Conservation (phyloP, 92 coral and sea anemone genomes). For the Ricordea florida region DNA sequence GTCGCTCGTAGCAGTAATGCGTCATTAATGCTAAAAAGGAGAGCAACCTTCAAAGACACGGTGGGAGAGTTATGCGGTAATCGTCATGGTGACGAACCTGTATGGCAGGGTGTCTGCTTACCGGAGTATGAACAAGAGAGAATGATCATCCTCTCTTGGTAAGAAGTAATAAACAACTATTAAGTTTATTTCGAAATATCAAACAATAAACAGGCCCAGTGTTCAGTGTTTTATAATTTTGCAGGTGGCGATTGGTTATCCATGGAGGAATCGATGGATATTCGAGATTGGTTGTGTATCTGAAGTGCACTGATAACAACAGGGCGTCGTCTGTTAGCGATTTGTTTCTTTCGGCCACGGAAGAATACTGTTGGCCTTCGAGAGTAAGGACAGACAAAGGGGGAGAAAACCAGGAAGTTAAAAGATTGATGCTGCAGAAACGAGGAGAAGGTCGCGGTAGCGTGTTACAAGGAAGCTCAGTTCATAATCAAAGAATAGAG, state of each 20-base stretch:
- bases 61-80: too few species aligned
- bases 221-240: neutral
- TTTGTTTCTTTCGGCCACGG: conserved; percentile 13
- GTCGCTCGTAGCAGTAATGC: too few species aligned
- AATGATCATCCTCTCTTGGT: too few species aligned
- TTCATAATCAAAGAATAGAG: conserved; percentile 64
- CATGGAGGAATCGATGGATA: conserved; percentile 47
- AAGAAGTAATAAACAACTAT: too few species aligned
- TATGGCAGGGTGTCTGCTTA: too few species aligned
- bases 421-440: conserved; percentile 42
- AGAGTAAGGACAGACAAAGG: conserved; percentile 42
- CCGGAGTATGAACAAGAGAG: too few species aligned
- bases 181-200: too few species aligned
- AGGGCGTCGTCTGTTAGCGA: conserved; percentile 29
- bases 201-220: too few species aligned
- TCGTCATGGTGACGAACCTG: too few species aligned
- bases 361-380: conserved; percentile 34
- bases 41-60: too few species aligned
- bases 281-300: conserved; percentile 31
- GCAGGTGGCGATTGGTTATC: conserved; percentile 40
- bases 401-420: conserved; percentile 28
- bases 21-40: too few species aligned
- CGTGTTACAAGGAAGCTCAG: conserved; percentile 50
- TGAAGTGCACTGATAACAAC: conserved; percentile 35
- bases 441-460: conserved; percentile 46